phyloP scores from a whole-genome alignment of 2,113 vertebrate species.

The Actenoides hombroni region DNA sequence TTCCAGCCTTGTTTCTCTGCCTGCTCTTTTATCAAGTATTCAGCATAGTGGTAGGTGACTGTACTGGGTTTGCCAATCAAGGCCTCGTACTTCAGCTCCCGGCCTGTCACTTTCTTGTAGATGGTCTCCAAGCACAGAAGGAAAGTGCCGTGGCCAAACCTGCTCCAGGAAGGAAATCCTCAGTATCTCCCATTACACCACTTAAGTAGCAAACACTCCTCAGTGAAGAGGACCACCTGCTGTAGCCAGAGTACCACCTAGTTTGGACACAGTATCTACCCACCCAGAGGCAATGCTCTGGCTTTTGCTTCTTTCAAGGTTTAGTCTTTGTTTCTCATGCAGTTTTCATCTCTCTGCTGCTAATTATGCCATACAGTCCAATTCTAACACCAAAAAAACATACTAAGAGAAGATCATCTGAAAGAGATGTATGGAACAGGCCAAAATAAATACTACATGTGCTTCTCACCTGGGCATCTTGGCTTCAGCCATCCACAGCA shows the following conservation, averaged over 20 bases:
- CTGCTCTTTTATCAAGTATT: slow-evolving; percentile 83
- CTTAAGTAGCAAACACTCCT: neutral
- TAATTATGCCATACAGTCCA: neutral
- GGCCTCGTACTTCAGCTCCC: slow-evolving; percentile 86
- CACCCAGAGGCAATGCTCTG: neutral
- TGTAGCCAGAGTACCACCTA: neutral
- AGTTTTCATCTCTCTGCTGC: neutral
- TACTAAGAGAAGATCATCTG: neutral
- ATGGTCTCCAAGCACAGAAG: slow-evolving; percentile 90
- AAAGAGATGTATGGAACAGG: neutral
- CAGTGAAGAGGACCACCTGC: neutral
- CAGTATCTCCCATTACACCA: slow-evolving; percentile 18
- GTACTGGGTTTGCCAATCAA: slow-evolving; percentile 93
- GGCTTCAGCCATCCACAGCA: slow-evolving; percentile 98
- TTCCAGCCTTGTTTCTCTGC: slow-evolving; percentile 84
- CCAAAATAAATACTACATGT: neutral
- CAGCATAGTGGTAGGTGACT: slow-evolving; percentile 90
- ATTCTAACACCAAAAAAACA: neutral
- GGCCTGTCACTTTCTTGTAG: slow-evolving; percentile 91
- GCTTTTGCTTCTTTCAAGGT: neutral
- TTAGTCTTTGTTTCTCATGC: neutral
- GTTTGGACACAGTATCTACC: neutral
- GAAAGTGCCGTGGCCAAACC: slow-evolving; percentile 95
- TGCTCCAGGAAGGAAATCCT: slow-evolving; percentile 49
- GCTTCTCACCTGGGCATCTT: slow-evolving; percentile 88